Conservation (phyloP, 2,797 vertebrate genomes). For the Mormyrus hasselquistii region DNA sequence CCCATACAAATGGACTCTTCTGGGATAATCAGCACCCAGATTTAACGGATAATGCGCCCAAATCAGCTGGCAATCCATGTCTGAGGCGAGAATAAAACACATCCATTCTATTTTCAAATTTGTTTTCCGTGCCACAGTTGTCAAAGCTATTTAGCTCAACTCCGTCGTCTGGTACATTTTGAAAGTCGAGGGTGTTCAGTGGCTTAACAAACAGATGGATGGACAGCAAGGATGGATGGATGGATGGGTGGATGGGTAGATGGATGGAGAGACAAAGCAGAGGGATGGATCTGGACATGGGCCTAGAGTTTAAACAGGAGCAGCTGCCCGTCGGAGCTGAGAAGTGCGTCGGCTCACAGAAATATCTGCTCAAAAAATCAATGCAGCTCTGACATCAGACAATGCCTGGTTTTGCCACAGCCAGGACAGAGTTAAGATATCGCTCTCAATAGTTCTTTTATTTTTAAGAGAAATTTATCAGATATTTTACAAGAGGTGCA, state of each 20-base stretch:
- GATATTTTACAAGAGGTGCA: conserved; percentile 74
- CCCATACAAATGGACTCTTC: not conserved
- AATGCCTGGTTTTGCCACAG: conserved; percentile 23
- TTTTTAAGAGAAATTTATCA: conserved; percentile 75
- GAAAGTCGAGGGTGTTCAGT: not conserved
- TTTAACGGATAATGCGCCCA: not conserved
- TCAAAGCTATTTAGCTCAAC: not conserved
- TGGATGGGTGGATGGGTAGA: not conserved
- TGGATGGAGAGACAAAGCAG: not conserved
- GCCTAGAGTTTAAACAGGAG: not conserved
- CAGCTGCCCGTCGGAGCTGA: not conserved
- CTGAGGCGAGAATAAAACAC: not conserved
- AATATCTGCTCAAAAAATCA: conserved; percentile 20
- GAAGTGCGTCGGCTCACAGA: conserved; percentile 9
- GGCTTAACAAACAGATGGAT: not conserved
- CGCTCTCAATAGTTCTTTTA: conserved; percentile 63
- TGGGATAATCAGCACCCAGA: not conserved
- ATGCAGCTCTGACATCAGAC: conserved; percentile 3
- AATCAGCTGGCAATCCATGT: not conserved
- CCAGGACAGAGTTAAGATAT: conserved; percentile 36
- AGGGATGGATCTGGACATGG: not conserved
- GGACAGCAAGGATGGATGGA: not conserved
- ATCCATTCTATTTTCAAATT: not conserved
- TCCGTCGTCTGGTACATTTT: not conserved
- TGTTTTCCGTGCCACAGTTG: not conserved